Evolutionary conservation across 2,797 vertebrate species (phyloP).

Genomic region (Diceros bicornis): DNA sequence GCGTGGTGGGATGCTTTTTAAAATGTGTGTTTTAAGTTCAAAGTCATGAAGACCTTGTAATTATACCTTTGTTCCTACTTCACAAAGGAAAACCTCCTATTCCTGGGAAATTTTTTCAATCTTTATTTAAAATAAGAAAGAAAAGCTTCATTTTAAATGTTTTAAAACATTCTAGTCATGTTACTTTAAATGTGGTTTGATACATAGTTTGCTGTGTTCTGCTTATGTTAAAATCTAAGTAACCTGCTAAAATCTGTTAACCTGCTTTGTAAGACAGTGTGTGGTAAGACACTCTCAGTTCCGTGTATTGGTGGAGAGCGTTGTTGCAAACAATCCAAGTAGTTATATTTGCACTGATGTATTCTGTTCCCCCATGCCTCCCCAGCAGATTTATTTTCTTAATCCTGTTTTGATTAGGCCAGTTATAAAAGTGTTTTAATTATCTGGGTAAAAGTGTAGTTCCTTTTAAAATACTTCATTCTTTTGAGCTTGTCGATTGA

Average conservation of each 20-base stretch:
- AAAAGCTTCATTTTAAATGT: constrained; percentile 26
- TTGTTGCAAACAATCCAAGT: neutral
- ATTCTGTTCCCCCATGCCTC: fast-evolving
- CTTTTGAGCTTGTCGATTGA: neutral
- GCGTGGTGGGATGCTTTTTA: neutral
- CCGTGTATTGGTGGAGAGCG: neutral
- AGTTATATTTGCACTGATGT: neutral
- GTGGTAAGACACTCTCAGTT: neutral
- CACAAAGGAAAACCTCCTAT: neutral
- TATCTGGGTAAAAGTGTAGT: neutral
- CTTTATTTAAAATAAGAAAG: constrained; percentile 32
- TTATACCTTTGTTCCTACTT: neutral
- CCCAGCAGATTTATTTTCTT: neutral
- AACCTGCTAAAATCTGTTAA: neutral
- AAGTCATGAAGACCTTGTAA: neutral
- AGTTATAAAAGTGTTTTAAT: neutral
- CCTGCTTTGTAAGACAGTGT: neutral
- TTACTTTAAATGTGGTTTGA: neutral
- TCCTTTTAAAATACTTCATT: neutral
- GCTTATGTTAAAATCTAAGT: neutral
- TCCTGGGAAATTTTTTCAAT: neutral
- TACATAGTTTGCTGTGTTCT: neutral
- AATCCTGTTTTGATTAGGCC: neutral
- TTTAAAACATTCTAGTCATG: neutral
- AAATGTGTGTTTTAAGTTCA: neutral